These are phyloP conservation scores for Drosophila melanosoma DNA, from an alignment of 2,888 invertebrate genomes.

Conservation along the genomic window DNA sequence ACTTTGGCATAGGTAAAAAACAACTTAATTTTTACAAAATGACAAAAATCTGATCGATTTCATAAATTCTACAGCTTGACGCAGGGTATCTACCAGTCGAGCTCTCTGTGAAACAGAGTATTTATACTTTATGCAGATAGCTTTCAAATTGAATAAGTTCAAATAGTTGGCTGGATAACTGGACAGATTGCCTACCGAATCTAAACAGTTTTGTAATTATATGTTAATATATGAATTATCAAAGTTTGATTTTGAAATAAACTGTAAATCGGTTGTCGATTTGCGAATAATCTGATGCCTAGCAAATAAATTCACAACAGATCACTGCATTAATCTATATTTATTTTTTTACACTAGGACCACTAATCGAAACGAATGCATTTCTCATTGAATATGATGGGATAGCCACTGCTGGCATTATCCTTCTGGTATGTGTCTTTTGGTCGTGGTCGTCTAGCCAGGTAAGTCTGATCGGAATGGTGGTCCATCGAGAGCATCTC, in stretches of 20 bases:
- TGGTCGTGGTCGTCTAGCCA: conserved; percentile 21
- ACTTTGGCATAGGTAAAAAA: background rate
- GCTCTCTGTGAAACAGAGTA: background rate
- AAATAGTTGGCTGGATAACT: background rate
- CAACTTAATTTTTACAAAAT: background rate
- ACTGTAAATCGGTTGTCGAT: background rate
- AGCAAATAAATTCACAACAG: background rate
- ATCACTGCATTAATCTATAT: background rate
- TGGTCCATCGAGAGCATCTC: conserved; percentile 97
- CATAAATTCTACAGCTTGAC: background rate
- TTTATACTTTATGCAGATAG: background rate
- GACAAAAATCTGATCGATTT: background rate
- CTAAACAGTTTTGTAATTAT: background rate
- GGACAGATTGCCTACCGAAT: background rate
- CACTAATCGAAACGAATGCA: conserved; percentile 18
- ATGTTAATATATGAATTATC: background rate
- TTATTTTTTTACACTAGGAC: background rate
- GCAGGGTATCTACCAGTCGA: background rate
- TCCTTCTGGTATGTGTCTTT: conserved; percentile 27
- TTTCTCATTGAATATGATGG: conserved; percentile 49
- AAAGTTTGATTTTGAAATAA: too few species aligned
- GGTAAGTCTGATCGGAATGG: conserved; percentile 63
- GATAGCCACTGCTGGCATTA: conserved; percentile 43
- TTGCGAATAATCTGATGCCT: background rate
- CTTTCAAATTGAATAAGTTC: background rate